These are phyloP conservation scores for Leuctra nigra DNA, from an alignment of 2,888 invertebrate species.

Conservation along the genomic window DNA sequence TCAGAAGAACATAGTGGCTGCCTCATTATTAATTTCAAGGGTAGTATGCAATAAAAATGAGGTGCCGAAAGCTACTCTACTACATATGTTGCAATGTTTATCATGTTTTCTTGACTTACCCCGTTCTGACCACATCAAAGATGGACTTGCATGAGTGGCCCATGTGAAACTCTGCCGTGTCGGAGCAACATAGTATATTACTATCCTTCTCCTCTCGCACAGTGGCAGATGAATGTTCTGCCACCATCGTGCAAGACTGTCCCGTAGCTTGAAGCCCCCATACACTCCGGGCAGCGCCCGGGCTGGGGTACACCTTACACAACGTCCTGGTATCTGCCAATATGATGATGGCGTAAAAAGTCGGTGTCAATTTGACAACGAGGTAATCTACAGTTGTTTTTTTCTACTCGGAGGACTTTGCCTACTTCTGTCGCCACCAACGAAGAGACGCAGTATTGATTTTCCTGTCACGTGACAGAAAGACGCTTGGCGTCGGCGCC, in stretches of 20 bases:
- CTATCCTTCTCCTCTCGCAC: constrained; percentile 41
- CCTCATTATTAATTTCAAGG: too few species aligned
- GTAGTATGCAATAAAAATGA: too few species aligned
- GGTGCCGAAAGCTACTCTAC: too few species aligned
- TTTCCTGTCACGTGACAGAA: too few species aligned
- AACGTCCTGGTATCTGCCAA: constrained; percentile 38
- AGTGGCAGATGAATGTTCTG: constrained; percentile 47
- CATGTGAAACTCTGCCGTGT: constrained; percentile 40
- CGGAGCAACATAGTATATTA: constrained; percentile 40
- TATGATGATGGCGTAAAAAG: neutral
- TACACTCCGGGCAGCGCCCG: constrained; percentile 84
- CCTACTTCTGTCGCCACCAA: too few species aligned
- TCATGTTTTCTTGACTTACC: constrained; percentile 56
- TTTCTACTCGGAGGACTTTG: too few species aligned
- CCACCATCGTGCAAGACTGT: constrained; percentile 66
- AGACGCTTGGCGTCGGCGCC: too few species aligned
- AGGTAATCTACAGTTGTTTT: too few species aligned
- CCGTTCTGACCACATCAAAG: constrained; percentile 79
- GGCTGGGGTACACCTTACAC: constrained; percentile 69
- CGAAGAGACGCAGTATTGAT: too few species aligned
- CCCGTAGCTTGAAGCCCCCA: constrained; percentile 78
- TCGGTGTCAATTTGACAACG: too few species aligned
- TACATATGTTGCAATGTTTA: too few species aligned
- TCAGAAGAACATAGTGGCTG: too few species aligned
- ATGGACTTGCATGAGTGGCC: constrained; percentile 59